phyloP scores from a whole-genome alignment of 1,140 invertebrate species.

The Babylonia areolata region DNA sequence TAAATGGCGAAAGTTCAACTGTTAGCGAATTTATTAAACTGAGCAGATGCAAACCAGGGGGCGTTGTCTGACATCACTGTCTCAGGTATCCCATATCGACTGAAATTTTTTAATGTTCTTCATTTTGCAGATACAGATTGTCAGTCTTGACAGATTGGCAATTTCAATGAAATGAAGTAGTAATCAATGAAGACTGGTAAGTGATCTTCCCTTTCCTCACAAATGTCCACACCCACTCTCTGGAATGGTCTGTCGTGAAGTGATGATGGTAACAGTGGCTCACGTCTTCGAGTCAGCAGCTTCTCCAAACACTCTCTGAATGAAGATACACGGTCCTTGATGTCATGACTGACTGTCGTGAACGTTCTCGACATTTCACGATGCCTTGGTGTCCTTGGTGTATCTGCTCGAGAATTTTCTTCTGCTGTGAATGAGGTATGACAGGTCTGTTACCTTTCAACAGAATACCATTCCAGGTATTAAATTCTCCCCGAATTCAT shows the following conservation, averaged over 20 bases:
- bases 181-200: slow-evolving; percentile 52
- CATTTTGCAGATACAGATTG: too few relatives aligned
- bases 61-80: too few relatives aligned
- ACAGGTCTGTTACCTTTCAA: slow-evolving; percentile 49
- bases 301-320: slow-evolving; percentile 27
- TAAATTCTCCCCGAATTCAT: background rate
- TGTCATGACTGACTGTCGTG: slow-evolving; percentile 45
- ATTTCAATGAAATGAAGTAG: slow-evolving; percentile 50
- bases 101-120: too few relatives aligned
- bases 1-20: too few relatives aligned
- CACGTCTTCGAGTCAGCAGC: slow-evolving; percentile 18
- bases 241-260: slow-evolving; percentile 42
- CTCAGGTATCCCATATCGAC: too few relatives aligned
- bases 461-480: too few relatives aligned
- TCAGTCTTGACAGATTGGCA: slow-evolving; percentile 27
- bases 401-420: slow-evolving; percentile 61
- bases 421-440: slow-evolving; percentile 57
- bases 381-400: slow-evolving; percentile 70
- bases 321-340: slow-evolving; percentile 42
- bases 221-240: slow-evolving; percentile 32
- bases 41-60: too few relatives aligned
- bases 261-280: slow-evolving; percentile 29
- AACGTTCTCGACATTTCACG: slow-evolving; percentile 44
- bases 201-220: too few relatives aligned
- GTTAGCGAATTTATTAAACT: too few relatives aligned